Evolutionary conservation across 2,797 vertebrate genomes (phyloP).

Genomic region (Propithecus deckenii): DNA sequence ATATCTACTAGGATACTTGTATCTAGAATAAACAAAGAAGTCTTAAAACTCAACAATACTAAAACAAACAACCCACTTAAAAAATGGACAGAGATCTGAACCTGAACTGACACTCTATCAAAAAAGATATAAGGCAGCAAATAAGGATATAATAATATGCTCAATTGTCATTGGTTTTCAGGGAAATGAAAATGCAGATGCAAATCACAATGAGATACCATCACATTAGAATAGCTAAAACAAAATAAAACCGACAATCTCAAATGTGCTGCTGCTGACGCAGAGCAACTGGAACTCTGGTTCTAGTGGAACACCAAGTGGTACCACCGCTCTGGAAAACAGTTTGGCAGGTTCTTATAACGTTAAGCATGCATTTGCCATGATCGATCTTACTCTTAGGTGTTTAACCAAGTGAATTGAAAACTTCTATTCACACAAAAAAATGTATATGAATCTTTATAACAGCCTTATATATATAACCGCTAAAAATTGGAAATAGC

Average conservation of each 20-base stretch:
- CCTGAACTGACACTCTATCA: neutral
- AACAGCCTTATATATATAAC: neutral
- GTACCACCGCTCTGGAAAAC: neutral
- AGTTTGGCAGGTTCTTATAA: neutral
- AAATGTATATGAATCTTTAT: neutral
- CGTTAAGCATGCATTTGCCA: neutral
- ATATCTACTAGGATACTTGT: neutral
- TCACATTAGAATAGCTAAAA: neutral
- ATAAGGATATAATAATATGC: neutral
- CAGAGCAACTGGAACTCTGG: neutral
- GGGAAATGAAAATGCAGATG: neutral
- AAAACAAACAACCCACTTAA: neutral
- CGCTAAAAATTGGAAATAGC: neutral
- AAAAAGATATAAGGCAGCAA: neutral
- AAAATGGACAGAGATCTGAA: neutral
- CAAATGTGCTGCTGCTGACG: neutral
- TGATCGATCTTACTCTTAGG: neutral
- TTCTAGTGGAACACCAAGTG: neutral
- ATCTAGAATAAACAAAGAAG: neutral
- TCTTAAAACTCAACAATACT: neutral
- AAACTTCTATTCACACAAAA: neutral
- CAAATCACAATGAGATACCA: neutral
- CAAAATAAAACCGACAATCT: neutral
- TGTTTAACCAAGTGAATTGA: neutral
- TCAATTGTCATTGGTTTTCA: neutral